Evolutionary conservation across 2,888 invertebrate genomes (phyloP), one percentile per base, ranked within the genome.

Genomic region (Lacanobia wlatinum): DNA sequence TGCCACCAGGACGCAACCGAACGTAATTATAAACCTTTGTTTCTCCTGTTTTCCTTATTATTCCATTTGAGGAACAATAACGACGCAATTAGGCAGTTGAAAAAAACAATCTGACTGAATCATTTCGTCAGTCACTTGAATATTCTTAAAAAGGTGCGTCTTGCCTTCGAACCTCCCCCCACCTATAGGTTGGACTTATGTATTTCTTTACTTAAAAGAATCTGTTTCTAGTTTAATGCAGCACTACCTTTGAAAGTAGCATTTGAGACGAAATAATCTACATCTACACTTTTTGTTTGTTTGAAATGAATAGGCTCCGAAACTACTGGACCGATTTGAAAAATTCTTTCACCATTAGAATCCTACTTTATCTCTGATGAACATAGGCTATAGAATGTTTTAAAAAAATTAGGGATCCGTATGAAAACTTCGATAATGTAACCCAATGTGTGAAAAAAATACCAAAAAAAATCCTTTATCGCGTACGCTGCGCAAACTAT

Each of bases 21-120:
- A 82, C 78, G 79, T 87, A 89, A 90, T 89, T 88, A 88, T 80
- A 84, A 82, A 76, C 66, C 71, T 73, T 78, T 74, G 74, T 71
- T 71, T 72, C 59, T 55, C 28, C 50, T 75, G 48, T 68, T 76
- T 82, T 70, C 50, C 71, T 77, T 74, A 34, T 75, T 58, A 67
- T 69, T 63, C 59, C 53, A 65, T 65, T 71, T 59, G 48, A 55
- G n/a, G 50, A 68, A 80, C 66, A 81, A 66, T 73, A 81, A 73
- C 38, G 46, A 69, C 23, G 46, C 59, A 63, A 77, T 80, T 76
- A 65, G 52, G 46, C 21, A 64, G 3, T 48, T 38, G n/a, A 14
- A 52, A 62, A n/a, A 75, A 48, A 59, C 16, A 48, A 53, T 56
- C n/a, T 48, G 53, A n/a, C 14, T n/a, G 28, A 50, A 40, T 43